Evolutionary conservation across 2,797 vertebrate genomes (phyloP).

Genomic region (Sebastiscus tertius): DNA sequence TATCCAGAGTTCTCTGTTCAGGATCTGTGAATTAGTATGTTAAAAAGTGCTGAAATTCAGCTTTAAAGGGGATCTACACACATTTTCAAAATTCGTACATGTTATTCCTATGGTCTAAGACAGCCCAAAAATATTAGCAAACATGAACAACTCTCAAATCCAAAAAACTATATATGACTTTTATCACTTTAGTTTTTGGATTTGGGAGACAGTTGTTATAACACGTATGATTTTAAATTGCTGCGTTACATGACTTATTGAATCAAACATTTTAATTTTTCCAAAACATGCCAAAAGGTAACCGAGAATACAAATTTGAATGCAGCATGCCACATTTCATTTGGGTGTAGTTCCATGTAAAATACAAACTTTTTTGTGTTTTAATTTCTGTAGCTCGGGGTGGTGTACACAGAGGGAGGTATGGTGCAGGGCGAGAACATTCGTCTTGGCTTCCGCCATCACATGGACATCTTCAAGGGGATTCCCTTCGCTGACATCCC

Average conservation of each 20-base stretch:
- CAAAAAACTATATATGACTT: too few species aligned
- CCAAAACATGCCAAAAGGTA: background rate
- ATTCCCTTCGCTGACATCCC: constrained; percentile 90
- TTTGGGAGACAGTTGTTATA: too few species aligned
- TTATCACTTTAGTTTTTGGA: too few species aligned
- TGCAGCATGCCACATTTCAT: background rate
- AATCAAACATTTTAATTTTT: background rate
- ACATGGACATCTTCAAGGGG: constrained; percentile 91
- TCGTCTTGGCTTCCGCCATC: constrained; percentile 69
- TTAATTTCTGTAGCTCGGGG: constrained; percentile 82
- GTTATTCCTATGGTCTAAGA: too few species aligned
- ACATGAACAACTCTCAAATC: too few species aligned
- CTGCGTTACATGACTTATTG: background rate
- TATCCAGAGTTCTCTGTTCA: background rate
- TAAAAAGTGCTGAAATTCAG: background rate
- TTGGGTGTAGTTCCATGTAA: background rate
- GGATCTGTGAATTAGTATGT: background rate
- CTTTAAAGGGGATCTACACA: background rate
- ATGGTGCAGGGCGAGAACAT: constrained; percentile 88
- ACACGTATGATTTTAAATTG: background rate
- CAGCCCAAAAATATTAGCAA: too few species aligned
- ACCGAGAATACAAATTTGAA: background rate
- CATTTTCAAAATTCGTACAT: too few species aligned
- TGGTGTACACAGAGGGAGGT: constrained; percentile 91
- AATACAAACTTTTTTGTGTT: background rate